Evolutionary conservation across 2,888 invertebrate genomes (phyloP).

Genomic region (Neuroscelio doddi): DNA sequence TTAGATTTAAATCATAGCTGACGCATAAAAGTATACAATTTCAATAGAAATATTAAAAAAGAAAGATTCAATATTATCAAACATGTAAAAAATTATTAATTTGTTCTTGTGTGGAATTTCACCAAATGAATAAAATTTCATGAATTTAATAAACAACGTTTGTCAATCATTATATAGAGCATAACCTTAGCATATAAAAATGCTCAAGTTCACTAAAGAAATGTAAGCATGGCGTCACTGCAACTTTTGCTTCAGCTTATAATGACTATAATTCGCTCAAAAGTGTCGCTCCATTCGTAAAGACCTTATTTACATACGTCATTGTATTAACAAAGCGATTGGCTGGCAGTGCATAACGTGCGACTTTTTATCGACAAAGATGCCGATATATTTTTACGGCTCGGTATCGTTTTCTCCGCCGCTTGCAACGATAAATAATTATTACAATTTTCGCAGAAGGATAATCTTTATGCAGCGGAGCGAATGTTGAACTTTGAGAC

Average conservation of each 20-base stretch:
- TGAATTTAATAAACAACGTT: background rate
- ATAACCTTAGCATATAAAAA: background rate
- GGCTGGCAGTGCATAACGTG: background rate
- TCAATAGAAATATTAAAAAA: too few species aligned
- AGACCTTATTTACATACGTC: constrained; percentile 3
- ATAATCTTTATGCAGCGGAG: constrained; percentile 30
- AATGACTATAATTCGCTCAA: background rate
- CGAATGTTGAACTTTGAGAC: constrained; percentile 38
- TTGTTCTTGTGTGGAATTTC: too few species aligned
- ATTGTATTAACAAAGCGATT: constrained; percentile 9
- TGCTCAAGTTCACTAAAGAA: background rate
- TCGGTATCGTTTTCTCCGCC: constrained; percentile 14
- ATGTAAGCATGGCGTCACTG: background rate
- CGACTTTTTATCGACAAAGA: constrained; percentile 10
- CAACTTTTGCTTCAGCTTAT: background rate
- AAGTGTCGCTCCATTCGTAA: background rate
- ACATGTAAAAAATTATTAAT: too few species aligned
- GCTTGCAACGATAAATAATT: constrained; percentile 24
- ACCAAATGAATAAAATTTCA: too few species aligned
- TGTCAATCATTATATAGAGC: background rate
- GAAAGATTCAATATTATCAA: too few species aligned
- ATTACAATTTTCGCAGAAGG: constrained; percentile 11
- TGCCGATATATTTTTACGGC: constrained; percentile 10
- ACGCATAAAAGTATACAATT: too few species aligned
- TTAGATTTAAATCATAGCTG: too few species aligned